Percentiles rank a stretch among this genome's conserved stretches.
phyloP scores from a whole-genome alignment of 2,113 vertebrate genomes.

The Pogona vitticeps region DNA sequence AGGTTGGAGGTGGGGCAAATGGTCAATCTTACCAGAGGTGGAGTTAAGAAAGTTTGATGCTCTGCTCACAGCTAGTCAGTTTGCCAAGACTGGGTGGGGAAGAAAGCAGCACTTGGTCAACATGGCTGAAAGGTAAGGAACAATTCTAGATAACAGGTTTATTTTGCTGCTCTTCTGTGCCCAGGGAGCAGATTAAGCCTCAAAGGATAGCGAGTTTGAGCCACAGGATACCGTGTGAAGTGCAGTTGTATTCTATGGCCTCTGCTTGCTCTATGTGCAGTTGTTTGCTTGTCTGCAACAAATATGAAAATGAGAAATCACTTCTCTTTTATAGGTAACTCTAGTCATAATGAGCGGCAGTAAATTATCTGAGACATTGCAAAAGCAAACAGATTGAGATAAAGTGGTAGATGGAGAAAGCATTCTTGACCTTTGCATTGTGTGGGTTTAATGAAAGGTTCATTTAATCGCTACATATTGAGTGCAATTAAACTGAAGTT shows the following conservation, averaged over 20 bases:
- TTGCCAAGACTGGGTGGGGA: neutral
- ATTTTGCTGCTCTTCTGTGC: neutral
- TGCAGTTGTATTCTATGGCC: neutral
- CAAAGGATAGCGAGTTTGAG: neutral
- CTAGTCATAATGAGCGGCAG: neutral
- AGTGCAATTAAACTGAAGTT: neutral
- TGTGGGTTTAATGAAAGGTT: neutral
- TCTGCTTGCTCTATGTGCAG: neutral
- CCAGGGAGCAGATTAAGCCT: neutral
- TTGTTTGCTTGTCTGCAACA: neutral
- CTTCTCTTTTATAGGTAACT: neutral
- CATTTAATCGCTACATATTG: neutral
- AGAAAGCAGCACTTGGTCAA: neutral
- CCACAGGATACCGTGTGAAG: neutral
- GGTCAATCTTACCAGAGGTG: neutral
- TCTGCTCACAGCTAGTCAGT: neutral
- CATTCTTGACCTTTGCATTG: neutral
- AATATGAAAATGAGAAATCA: neutral
- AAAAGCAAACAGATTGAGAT: neutral
- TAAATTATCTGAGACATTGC: neutral
- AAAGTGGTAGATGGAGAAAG: neutral
- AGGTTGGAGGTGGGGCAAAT: neutral
- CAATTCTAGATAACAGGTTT: neutral
- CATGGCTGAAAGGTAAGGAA: neutral
- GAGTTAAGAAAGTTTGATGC: neutral